These are phyloP conservation scores for Huso huso DNA, from an alignment of 2,797 vertebrate species.

Conservation along the genomic window DNA sequence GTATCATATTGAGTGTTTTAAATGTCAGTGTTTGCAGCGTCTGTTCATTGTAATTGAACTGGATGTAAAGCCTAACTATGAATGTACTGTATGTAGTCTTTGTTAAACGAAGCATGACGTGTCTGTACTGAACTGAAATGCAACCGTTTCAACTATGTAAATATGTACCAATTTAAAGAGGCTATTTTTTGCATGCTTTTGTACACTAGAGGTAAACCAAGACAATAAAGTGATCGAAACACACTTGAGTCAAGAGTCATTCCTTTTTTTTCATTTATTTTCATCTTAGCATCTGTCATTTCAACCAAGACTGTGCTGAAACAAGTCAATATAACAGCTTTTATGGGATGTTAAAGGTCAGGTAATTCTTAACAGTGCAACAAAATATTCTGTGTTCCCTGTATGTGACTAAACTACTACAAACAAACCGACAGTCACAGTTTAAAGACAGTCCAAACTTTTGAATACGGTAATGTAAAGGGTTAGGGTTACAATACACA, in stretches of 20 bases:
- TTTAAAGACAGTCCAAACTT: no score
- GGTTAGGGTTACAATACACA: no score
- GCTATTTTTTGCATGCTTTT: constrained; percentile 92
- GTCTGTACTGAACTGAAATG: constrained; percentile 41
- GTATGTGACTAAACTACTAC: no score
- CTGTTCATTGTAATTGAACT: constrained; percentile 27
- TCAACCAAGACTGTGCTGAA: no score
- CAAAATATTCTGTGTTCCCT: no score
- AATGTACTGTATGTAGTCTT: constrained; percentile 42
- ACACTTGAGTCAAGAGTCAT: not conserved
- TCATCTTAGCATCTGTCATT: no score
- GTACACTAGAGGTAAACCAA: constrained; percentile 58
- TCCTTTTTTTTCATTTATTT: no score
- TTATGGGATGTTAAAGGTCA: no score
- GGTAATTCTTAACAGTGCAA: no score
- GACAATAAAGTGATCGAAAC: constrained; percentile 52
- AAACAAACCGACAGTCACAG: no score
- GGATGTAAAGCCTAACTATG: constrained; percentile 36
- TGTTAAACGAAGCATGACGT: constrained; percentile 54
- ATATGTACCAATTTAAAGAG: constrained; percentile 81
- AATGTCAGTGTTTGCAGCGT: constrained; percentile 33
- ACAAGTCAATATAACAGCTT: no score
- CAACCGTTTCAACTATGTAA: constrained; percentile 63
- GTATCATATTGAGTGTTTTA: constrained; percentile 28
- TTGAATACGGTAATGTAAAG: no score